phyloP scores from a whole-genome alignment of 2,888 invertebrate species.

The Limnephilus rhombicus region DNA sequence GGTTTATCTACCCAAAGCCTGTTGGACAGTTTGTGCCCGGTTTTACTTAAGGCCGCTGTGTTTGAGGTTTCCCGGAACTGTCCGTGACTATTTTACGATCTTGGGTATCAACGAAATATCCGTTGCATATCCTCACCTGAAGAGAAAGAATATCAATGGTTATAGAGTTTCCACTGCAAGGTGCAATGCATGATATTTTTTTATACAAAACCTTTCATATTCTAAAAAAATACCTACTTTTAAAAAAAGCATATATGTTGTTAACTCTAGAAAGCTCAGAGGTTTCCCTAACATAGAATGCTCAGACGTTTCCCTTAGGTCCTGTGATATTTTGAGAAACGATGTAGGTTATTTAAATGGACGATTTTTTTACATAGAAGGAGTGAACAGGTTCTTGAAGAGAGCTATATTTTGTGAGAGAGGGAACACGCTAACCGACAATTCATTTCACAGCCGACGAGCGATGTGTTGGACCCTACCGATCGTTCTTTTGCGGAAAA shows the following conservation, averaged over 20 bases:
- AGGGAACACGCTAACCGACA: background rate
- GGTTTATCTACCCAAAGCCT: slow-evolving; percentile 24
- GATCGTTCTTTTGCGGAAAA: too few relatives aligned
- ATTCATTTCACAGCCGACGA: background rate
- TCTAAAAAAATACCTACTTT: background rate
- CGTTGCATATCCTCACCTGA: slow-evolving; percentile 10
- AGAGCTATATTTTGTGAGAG: background rate
- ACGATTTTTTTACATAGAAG: too few relatives aligned
- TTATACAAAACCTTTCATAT: background rate
- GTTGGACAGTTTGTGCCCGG: slow-evolving; percentile 40
- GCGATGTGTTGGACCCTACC: too few relatives aligned
- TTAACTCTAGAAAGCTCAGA: background rate
- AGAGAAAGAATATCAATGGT: background rate
- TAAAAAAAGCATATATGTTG: too few relatives aligned
- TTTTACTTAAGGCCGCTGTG: background rate
- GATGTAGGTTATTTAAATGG: too few relatives aligned
- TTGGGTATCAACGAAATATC: slow-evolving; percentile 9
- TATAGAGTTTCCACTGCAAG: background rate
- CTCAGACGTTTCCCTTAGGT: background rate
- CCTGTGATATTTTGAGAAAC: background rate
- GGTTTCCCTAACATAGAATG: background rate
- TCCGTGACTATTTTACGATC: slow-evolving; percentile 12
- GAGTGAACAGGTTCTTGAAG: too few relatives aligned
- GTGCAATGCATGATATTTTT: background rate
- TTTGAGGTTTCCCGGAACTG: slow-evolving; percentile 10